Conservation (phyloP, 2,888 invertebrate species). For the Gerris lacustris region DNA sequence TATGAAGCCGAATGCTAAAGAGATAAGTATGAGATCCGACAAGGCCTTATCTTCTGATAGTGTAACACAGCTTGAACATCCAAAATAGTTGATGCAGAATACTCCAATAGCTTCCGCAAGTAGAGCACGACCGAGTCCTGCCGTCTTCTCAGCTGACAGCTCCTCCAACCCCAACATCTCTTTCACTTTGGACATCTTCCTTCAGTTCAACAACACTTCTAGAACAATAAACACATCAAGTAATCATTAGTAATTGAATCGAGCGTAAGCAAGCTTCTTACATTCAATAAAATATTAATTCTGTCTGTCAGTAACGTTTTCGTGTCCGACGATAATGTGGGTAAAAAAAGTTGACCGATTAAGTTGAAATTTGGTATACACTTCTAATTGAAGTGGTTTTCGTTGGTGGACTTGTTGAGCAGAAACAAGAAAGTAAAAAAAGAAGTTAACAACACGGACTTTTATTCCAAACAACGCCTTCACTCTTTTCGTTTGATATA, state of each 20-base stretch:
- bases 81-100: slow-evolving; percentile 74
- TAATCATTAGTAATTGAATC: background rate
- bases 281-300: too few species aligned
- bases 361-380: too few species aligned
- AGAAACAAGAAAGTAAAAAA: too few species aligned
- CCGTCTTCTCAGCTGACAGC: slow-evolving; percentile 27
- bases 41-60: slow-evolving; percentile 35
- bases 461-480: too few species aligned
- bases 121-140: slow-evolving; percentile 59
- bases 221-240: background rate
- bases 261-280: too few species aligned
- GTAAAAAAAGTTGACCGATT: too few species aligned
- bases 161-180: slow-evolving; percentile 31
- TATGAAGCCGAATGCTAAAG: slow-evolving; percentile 74
- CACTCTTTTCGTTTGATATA: too few species aligned
- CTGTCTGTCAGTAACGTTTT: too few species aligned
- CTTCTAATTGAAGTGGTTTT: too few species aligned
- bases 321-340: too few species aligned
- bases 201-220: slow-evolving; percentile 9
- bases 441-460: too few species aligned
- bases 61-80: slow-evolving; percentile 62
- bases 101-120: slow-evolving; percentile 81
- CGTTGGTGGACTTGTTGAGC: too few species aligned
- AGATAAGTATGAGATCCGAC: slow-evolving; percentile 51
- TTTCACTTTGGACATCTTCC: slow-evolving; percentile 28